phyloP scores from a whole-genome alignment of 2,888 invertebrate genomes.

The Calephelis perditalis region DNA sequence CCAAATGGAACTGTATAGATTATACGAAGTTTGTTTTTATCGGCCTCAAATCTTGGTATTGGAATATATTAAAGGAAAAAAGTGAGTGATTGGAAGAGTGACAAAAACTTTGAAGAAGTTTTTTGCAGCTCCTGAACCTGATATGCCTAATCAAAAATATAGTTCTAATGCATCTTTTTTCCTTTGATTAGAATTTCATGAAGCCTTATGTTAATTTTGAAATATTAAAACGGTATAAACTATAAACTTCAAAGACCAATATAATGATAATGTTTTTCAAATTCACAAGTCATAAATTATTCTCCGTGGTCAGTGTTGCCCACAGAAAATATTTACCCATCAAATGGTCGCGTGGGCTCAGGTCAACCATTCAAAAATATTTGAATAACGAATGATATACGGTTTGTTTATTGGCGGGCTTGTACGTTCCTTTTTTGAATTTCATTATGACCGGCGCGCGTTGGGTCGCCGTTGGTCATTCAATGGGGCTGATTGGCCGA shows the following conservation, averaged over 20 bases:
- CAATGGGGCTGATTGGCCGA: constrained; percentile 50
- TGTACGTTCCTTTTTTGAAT: constrained; percentile 68
- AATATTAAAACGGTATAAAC: not conserved
- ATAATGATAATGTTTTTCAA: constrained; percentile 39
- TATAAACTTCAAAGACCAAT: not conserved
- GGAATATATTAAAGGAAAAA: too few species aligned
- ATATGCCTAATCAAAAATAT: too few species aligned
- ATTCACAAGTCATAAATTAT: constrained; percentile 67
- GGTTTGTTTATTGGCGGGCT: constrained; percentile 77
- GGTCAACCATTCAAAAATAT: constrained; percentile 75
- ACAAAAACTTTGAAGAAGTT: too few species aligned
- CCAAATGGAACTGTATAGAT: constrained; percentile 34
- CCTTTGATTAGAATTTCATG: too few species aligned
- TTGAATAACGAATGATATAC: constrained; percentile 76
- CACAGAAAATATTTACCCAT: constrained; percentile 74
- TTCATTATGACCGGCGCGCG: constrained; percentile 71
- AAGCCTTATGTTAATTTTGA: too few species aligned
- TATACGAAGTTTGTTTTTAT: constrained; percentile 17
- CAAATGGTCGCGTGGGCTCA: constrained; percentile 72
- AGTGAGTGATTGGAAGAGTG: too few species aligned
- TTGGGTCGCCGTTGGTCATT: constrained; percentile 64
- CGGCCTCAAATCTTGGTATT: too few species aligned
- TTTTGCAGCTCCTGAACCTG: too few species aligned
- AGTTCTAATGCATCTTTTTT: too few species aligned
- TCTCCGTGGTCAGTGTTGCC: constrained; percentile 53